Conservation (phyloP, 2,797 vertebrate genomes). For the Gadopsis marmoratus region DNA sequence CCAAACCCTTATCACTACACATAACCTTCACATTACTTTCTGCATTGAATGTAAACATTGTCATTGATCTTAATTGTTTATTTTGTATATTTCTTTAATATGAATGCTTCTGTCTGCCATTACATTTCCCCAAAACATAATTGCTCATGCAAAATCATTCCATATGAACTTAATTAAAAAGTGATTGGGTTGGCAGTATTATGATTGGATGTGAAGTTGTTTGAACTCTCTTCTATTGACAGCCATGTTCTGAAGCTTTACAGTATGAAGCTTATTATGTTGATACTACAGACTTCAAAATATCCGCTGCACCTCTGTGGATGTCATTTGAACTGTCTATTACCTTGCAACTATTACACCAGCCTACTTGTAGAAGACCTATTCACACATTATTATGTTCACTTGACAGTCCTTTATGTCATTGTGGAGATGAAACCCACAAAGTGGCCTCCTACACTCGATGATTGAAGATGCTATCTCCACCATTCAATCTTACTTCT, state of each 20-base stretch:
- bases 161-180: constrained; percentile 9
- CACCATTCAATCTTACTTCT: constrained; percentile 63
- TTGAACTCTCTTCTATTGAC: constrained; percentile 1
- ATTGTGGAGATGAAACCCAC: constrained; percentile 63
- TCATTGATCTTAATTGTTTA: neutral
- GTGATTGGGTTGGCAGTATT: neutral
- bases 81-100: neutral
- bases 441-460: constrained; percentile 63
- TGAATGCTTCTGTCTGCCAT: neutral
- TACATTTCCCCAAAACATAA: constrained; percentile 4
- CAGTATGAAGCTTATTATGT: constrained; percentile 22
- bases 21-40: neutral
- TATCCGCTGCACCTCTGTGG: constrained; percentile 27
- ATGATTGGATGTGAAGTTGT: neutral
- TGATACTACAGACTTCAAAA: constrained; percentile 39
- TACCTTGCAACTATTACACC: constrained; percentile 33
- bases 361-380: constrained; percentile 29
- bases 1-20: neutral
- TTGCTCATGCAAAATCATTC: neutral
- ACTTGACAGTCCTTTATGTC: constrained; percentile 59
- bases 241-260: neutral
- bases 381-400: constrained; percentile 66
- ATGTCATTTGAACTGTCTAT: constrained; percentile 46
- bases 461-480: constrained; percentile 75
- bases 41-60: neutral